A percentile compares a stretch with the other conserved stretches of the same genome.
These are phyloP conservation scores for Blastobasis lacticolella DNA, from an alignment of 2,888 invertebrate species.

Conservation along the genomic window DNA sequence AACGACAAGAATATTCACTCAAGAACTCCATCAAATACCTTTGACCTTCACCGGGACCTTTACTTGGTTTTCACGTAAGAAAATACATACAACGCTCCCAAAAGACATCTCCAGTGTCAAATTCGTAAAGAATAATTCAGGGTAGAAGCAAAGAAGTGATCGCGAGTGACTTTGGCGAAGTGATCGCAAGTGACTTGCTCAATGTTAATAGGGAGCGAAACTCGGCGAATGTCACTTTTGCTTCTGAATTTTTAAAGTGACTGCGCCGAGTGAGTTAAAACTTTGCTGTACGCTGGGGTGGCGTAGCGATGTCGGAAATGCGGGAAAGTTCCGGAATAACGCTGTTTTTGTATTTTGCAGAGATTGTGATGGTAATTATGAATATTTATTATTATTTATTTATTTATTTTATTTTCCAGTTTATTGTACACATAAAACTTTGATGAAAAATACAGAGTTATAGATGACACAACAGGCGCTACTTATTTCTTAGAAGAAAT, in stretches of 20 bases:
- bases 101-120: slow-evolving; percentile 26
- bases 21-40: background rate
- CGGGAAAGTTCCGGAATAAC: too few relatives aligned
- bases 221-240: slow-evolving; percentile 48
- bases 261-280: slow-evolving; percentile 37
- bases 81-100: slow-evolving; percentile 5
- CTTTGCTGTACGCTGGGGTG: slow-evolving; percentile 40
- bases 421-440: too few relatives aligned
- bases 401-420: too few relatives aligned
- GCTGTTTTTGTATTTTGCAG: too few relatives aligned
- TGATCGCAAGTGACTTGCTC: slow-evolving; percentile 31
- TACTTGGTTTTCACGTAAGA: background rate
- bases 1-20: too few relatives aligned
- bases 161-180: slow-evolving; percentile 5
- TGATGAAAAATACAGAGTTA: too few relatives aligned
- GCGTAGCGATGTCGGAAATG: slow-evolving; percentile 10
- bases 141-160: background rate
- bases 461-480: too few relatives aligned
- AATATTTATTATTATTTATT: too few relatives aligned
- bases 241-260: slow-evolving; percentile 59
- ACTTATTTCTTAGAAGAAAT: too few relatives aligned
- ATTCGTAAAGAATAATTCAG: slow-evolving; percentile 29
- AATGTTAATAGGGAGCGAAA: slow-evolving; percentile 49
- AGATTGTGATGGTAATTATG: too few relatives aligned
- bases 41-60: background rate